A percentile compares a stretch with the other conserved stretches of the same genome.
These are phyloP conservation scores for Struthidea cinerea DNA, from an alignment of 2,113 vertebrate genomes.

Conservation along the genomic window DNA sequence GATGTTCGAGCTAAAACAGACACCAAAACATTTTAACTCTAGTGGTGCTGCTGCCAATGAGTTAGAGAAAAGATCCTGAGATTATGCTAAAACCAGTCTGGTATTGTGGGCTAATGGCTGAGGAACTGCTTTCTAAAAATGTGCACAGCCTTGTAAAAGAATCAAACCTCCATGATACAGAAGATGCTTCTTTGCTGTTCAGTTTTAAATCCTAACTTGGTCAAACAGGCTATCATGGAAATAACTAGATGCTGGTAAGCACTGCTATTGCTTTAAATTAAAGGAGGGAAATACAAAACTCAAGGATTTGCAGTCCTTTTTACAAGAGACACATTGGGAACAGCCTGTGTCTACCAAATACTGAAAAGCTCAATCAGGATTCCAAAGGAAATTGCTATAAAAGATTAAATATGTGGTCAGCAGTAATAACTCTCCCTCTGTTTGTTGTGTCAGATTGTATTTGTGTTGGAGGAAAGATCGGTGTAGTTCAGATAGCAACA, in stretches of 20 bases:
- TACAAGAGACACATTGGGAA: neutral
- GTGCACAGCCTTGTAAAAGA: neutral
- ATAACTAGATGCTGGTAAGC: neutral
- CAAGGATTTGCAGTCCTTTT: neutral
- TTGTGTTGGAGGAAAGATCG: conserved; percentile 23
- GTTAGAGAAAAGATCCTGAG: neutral
- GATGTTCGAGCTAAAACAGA: neutral
- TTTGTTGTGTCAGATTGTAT: neutral
- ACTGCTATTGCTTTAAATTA: neutral
- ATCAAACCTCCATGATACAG: neutral
- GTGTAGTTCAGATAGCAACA: conserved; percentile 18
- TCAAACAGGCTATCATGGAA: neutral
- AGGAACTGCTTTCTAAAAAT: neutral
- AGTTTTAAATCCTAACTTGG: neutral
- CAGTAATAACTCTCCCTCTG: neutral
- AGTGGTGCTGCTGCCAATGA: neutral
- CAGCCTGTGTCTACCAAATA: neutral
- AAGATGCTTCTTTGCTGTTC: neutral
- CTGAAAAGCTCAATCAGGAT: neutral
- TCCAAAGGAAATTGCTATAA: conserved; percentile 23
- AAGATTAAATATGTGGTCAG: neutral
- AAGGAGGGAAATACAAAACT: neutral
- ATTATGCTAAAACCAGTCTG: neutral
- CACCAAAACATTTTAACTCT: conserved; percentile 6
- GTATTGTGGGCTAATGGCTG: neutral